Conservation (phyloP, 2,113 vertebrate species). For the Vicugna pacos region DNA sequence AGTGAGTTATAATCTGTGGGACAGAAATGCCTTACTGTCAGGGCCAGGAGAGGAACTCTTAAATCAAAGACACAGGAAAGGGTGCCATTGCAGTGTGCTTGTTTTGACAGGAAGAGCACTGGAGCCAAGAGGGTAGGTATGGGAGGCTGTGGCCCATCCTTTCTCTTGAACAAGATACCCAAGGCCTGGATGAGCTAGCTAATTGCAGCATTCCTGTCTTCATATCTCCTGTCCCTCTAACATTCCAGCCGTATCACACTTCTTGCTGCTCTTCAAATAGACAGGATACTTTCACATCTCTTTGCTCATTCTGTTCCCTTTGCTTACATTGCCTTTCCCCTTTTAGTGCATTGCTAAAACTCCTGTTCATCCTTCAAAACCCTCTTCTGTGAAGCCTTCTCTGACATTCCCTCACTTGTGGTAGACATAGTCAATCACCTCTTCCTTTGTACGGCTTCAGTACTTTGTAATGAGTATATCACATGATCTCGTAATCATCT, state of each 20-base stretch:
- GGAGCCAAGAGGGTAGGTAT: conserved; percentile 71
- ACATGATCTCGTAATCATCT: conserved; percentile 27
- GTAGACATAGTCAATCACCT: conserved; percentile 8
- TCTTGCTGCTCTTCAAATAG: conserved; percentile 27
- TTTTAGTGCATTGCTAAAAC: conserved; percentile 58
- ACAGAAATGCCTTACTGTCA: conserved; percentile 99
- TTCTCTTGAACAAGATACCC: conserved; percentile 44
- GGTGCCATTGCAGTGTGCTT: conserved; percentile 76
- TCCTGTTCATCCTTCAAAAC: conserved; percentile 76
- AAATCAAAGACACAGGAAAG: conserved; percentile 92
- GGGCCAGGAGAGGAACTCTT: conserved; percentile 95
- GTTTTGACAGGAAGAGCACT: conserved; percentile 83
- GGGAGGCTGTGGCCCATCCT: conserved; percentile 69
- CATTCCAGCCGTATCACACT: conserved; percentile 14
- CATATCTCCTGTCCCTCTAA: background rate
- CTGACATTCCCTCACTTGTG: background rate
- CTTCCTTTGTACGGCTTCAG: conserved; percentile 34
- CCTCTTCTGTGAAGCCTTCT: conserved; percentile 26
- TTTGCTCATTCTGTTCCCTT: conserved; percentile 38
- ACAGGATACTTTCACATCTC: background rate
- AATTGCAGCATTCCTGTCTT: background rate
- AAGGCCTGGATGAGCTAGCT: background rate
- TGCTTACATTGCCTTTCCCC: background rate
- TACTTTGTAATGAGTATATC: background rate
- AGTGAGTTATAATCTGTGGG: conserved; percentile 96